phyloP scores from a whole-genome alignment of 2,797 vertebrate species.

The Fringilla coelebs region DNA sequence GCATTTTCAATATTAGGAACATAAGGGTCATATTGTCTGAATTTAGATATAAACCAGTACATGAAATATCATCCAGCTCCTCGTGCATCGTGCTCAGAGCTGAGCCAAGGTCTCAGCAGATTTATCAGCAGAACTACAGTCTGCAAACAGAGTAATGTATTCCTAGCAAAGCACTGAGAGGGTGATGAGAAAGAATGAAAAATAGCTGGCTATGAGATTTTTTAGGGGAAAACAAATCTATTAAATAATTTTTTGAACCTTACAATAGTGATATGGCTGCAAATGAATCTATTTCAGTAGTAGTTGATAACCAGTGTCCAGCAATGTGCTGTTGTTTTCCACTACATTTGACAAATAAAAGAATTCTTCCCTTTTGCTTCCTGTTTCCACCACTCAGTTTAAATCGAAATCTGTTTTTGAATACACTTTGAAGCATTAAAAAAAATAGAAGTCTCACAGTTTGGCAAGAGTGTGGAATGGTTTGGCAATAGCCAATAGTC shows the following conservation, averaged over 20 bases:
- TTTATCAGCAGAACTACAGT: slow-evolving; percentile 26
- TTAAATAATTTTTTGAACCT: background rate
- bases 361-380: background rate
- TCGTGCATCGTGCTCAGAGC: background rate
- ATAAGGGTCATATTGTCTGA: slow-evolving; percentile 1
- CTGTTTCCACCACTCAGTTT: background rate
- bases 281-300: background rate
- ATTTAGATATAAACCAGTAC: background rate
- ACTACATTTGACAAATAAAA: background rate
- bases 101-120: slow-evolving; percentile 11
- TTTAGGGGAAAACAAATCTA: background rate
- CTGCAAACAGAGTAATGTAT: background rate
- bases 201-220: background rate
- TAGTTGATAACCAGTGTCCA: background rate
- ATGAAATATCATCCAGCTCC: background rate
- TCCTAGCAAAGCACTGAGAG: background rate
- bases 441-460: background rate
- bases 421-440: background rate
- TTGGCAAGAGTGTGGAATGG: background rate
- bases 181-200: background rate
- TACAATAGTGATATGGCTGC: background rate
- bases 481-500: background rate
- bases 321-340: background rate
- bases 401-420: background rate
- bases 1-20: background rate